These are phyloP conservation scores for Tholera decimalis DNA, from an alignment of 2,888 invertebrate species.

Conservation along the genomic window DNA sequence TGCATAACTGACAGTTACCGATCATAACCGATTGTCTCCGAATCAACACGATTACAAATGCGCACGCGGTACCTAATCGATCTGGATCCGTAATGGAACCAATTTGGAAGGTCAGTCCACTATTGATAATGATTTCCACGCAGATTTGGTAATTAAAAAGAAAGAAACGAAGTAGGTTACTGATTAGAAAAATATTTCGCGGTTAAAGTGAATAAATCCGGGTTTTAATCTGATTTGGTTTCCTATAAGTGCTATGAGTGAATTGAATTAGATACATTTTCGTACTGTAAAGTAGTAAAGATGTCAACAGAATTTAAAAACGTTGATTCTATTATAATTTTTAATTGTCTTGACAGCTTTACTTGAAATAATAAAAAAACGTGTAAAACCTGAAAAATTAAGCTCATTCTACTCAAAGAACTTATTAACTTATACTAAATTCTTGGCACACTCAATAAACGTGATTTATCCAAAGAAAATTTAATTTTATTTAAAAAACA, in stretches of 20 bases:
- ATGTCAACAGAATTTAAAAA: too few species aligned
- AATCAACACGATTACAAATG: constrained; percentile 51
- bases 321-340: too few species aligned
- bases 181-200: constrained; percentile 37
- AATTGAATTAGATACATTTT: constrained; percentile 13
- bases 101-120: constrained; percentile 55
- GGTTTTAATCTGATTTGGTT: neutral
- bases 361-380: too few species aligned
- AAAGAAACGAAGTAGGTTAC: constrained; percentile 22
- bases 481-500: too few species aligned
- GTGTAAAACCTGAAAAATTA: too few species aligned
- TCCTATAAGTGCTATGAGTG: constrained; percentile 5
- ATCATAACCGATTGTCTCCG: constrained; percentile 52
- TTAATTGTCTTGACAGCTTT: too few species aligned
- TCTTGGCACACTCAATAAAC: too few species aligned
- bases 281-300: too few species aligned
- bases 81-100: constrained; percentile 60
- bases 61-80: constrained; percentile 40
- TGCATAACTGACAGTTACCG: constrained; percentile 42
- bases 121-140: constrained; percentile 58
- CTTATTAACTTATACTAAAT: too few species aligned
- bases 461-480: too few species aligned
- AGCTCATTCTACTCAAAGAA: too few species aligned
- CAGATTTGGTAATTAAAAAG: constrained; percentile 51
- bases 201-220: constrained; percentile 15